These are phyloP conservation scores for Catostylus mosaicus DNA, from an alignment of 30 jellyfish, hydroid and myxozoan genomes.

Conservation along the genomic window DNA sequence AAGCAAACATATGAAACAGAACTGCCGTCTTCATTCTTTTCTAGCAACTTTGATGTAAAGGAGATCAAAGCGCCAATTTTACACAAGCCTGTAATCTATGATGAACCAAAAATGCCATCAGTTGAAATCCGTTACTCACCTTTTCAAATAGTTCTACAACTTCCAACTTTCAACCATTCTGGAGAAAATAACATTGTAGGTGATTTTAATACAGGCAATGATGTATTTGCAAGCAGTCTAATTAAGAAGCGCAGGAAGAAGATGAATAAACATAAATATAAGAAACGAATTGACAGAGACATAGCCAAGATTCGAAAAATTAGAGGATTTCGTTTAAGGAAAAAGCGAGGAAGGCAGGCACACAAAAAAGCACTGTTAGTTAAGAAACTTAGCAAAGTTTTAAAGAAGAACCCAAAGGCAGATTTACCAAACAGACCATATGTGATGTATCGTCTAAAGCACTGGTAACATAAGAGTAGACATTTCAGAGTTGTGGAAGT, in stretches of 20 bases:
- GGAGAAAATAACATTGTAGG: neutral
- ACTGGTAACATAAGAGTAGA: slow-evolving; percentile 53
- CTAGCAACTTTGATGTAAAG: neutral
- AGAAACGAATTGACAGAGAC: slow-evolving; percentile 87
- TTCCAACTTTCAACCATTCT: slow-evolving; percentile 15
- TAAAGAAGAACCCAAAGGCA: slow-evolving; percentile 73
- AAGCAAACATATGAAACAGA: neutral
- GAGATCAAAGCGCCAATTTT: slow-evolving; percentile 21
- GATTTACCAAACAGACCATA: slow-evolving; percentile 77
- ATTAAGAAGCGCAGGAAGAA: slow-evolving; percentile 84
- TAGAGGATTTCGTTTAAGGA: slow-evolving; percentile 51
- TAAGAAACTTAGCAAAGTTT: slow-evolving; percentile 47
- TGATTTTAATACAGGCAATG: slow-evolving; percentile 1
- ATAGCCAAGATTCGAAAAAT: slow-evolving; percentile 81
- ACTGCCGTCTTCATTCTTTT: neutral
- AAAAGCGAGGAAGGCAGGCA: slow-evolving; percentile 48
- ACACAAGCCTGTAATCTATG: neutral
- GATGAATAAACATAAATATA: slow-evolving; percentile 91
- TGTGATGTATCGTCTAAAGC: slow-evolving; percentile 79
- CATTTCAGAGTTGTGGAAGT: neutral
- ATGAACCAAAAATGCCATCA: neutral
- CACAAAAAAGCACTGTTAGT: slow-evolving; percentile 28
- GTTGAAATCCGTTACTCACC: slow-evolving; percentile 1
- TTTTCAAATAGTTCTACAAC: neutral
- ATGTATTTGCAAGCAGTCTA: slow-evolving; percentile 40